Conservation (phyloP, 2,113 vertebrate genomes). For the Zapornia atra region DNA sequence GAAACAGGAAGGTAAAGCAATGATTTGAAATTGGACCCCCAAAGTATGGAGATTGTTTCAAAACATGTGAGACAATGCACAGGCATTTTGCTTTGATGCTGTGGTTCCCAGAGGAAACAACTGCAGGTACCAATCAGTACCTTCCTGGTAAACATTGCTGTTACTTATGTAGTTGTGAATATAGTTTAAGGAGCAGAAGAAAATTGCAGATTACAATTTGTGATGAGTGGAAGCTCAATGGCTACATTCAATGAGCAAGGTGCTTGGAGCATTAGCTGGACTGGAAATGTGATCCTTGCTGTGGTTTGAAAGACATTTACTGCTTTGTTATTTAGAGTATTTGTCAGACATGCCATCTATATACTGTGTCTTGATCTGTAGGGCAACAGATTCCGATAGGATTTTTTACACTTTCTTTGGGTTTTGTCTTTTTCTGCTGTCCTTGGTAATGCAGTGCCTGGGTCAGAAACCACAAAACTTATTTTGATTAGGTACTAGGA, state of each 20-base stretch:
- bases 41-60: neutral
- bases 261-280: neutral
- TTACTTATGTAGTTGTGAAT: neutral
- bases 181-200: neutral
- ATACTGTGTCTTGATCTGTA: neutral
- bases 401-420: neutral
- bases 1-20: slow-evolving; percentile 28
- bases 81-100: slow-evolving; percentile 32
- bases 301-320: neutral
- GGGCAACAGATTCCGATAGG: neutral
- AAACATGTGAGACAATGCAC: neutral
- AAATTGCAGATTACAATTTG: neutral
- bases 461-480: neutral
- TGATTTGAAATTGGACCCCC: neutral
- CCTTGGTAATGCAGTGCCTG: neutral
- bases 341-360: neutral
- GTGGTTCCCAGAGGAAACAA: neutral
- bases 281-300: neutral
- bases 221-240: neutral
- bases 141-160: slow-evolving; percentile 25
- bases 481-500: neutral
- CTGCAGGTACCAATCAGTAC: slow-evolving; percentile 12
- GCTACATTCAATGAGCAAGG: neutral
- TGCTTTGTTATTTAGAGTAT: neutral
- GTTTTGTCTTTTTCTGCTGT: neutral